Evolutionary conservation across 2,888 invertebrate genomes (phyloP).

Genomic region (Rotaria socialis): DNA sequence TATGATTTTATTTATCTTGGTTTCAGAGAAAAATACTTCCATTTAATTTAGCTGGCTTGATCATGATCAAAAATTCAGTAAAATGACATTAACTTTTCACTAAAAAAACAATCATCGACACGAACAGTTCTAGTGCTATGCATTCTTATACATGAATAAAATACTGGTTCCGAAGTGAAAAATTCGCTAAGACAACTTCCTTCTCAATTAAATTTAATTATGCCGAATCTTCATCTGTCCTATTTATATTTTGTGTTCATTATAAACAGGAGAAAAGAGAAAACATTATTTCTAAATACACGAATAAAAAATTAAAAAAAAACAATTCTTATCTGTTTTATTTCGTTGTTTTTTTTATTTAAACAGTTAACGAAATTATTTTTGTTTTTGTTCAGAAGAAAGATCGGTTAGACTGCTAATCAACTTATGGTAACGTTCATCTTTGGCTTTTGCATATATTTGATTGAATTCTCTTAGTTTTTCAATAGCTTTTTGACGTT

Average conservation of each 20-base stretch:
- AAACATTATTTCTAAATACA: neutral
- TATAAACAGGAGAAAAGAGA: neutral
- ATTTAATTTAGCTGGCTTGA: no score
- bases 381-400: neutral
- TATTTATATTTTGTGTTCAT: neutral
- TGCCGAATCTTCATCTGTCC: neutral
- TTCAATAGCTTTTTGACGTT: neutral
- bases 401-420: neutral
- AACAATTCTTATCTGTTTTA: neutral
- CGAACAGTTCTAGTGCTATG: no score
- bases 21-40: no score
- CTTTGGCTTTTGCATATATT: neutral
- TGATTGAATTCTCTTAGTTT: neutral
- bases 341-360: neutral
- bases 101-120: no score
- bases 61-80: no score
- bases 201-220: no score
- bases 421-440: conserved; percentile 8
- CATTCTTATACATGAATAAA: no score
- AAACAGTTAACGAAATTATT: neutral
- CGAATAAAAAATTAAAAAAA: neutral
- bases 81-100: no score
- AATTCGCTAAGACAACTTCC: no score
- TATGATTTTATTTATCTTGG: no score
- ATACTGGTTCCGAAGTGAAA: no score